phyloP scores from a whole-genome alignment of 2,888 invertebrate species.

The Tachystola acroxantha region DNA sequence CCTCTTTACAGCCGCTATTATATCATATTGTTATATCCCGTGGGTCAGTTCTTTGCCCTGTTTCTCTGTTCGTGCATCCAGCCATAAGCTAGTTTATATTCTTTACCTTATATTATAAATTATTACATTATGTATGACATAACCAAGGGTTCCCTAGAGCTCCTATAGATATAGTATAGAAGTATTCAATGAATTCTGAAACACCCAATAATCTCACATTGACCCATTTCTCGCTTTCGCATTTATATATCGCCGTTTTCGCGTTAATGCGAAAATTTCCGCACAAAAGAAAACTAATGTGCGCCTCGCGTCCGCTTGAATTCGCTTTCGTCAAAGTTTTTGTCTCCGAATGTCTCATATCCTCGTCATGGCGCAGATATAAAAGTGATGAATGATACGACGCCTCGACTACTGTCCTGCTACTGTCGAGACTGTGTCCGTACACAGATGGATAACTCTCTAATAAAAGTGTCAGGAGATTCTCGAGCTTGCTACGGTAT shows the following conservation, averaged over 20 bases:
- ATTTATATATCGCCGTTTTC: not conserved
- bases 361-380: slow-evolving; percentile 11
- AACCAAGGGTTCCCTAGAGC: no score
- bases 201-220: not conserved
- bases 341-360: slow-evolving; percentile 21
- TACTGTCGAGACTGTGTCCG: slow-evolving; percentile 8
- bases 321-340: slow-evolving; percentile 17
- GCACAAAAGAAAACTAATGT: slow-evolving; percentile 13
- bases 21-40: no score
- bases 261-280: not conserved
- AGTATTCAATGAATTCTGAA: not conserved
- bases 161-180: no score
- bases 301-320: not conserved
- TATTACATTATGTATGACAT: no score
- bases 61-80: no score
- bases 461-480: no score
- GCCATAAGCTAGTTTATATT: no score
- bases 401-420: slow-evolving; percentile 10
- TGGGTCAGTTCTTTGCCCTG: no score
- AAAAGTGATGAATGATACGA: slow-evolving; percentile 19
- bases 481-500: no score
- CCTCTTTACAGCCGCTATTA: no score
- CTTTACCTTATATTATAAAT: no score
- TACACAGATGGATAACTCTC: not conserved
- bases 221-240: not conserved